phyloP scores from a whole-genome alignment of 2,797 vertebrate species.

The Otolemur crassicaudatus region DNA sequence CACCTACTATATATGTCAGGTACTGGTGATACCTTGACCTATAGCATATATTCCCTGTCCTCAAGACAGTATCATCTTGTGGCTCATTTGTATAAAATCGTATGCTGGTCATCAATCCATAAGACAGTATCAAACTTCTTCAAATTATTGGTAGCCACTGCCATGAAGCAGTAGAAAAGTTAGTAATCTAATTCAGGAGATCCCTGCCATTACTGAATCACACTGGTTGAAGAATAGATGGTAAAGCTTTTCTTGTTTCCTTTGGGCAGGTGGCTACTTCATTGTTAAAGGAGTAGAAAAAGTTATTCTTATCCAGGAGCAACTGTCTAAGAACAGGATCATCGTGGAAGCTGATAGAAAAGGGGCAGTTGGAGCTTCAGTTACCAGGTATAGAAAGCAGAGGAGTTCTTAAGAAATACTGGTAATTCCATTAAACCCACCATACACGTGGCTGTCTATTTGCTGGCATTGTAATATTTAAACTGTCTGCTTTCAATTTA shows the following conservation, averaged over 20 bases:
- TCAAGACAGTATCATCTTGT: neutral
- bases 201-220: neutral
- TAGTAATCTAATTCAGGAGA: neutral
- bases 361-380: slow-evolving; percentile 97
- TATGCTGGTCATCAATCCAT: neutral
- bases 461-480: neutral
- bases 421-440: neutral
- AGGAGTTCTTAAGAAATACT: neutral
- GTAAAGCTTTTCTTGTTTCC: slow-evolving; percentile 47
- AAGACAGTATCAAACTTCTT: neutral
- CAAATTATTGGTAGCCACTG: too few relatives aligned
- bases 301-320: slow-evolving; percentile 99
- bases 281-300: slow-evolving; percentile 99
- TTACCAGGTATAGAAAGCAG: slow-evolving; percentile 92
- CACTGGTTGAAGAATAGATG: neutral
- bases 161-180: neutral
- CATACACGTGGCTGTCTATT: neutral
- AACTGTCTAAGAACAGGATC: slow-evolving; percentile 98
- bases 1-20: neutral
- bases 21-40: neutral
- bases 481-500: neutral
- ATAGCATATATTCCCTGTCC: neutral
- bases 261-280: slow-evolving; percentile 94
- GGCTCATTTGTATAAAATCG: neutral
- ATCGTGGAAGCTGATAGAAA: slow-evolving; percentile 99